Evolutionary conservation across 2,113 vertebrate genomes (phyloP), one percentile per base, ranked within the genome.

Genomic region (Brachyhypopomus occidentalis): DNA sequence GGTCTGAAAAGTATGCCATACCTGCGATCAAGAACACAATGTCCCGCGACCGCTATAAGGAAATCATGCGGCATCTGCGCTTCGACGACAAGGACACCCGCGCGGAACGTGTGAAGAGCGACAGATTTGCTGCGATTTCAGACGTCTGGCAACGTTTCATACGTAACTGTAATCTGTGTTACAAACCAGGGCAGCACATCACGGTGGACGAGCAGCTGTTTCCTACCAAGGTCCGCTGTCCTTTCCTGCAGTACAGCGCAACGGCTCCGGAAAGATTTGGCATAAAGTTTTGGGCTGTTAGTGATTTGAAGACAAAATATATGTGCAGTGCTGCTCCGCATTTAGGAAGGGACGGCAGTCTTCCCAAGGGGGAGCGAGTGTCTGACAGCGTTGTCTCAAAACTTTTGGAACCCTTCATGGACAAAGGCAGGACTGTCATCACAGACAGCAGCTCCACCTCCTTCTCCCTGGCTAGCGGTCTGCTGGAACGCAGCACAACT

Each of bases 1-100:
- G 73, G 73, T 75, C 52, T 19, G 56, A 75, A 75, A 75, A 22
- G 14, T 75, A 36, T 75, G 30, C 58, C 19, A 16, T 75, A 12
- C 73, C 73, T 34, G 56, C 30, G 60, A 75, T 75, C 27, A 67
- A 67, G 64, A 27, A 67, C 22, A 67, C 64, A 9, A 55, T 55
- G 52, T 1, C 52, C 52, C 52, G 17, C 5, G 52, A 55, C 52
- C 52, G 52, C 34, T 75, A 60, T 25, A 75, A 36, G n/a, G 56
- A 30, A 60, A 59, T 75, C n/a, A 75, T 75, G 73, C 55, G 58
- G 17, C 30, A 60, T 59, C 55, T 75, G 30, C 17, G 73, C 16
- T 75, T 75, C 60, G 73, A 75, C 36, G 17, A 55, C 52, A 72
- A 36, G 69, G 7, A 72, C 69, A 72, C 38, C 19, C 20, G 36